phyloP scores from a whole-genome alignment of 37 sponge, comb jelly and placozoan genomes.

The Spongia lamella region DNA sequence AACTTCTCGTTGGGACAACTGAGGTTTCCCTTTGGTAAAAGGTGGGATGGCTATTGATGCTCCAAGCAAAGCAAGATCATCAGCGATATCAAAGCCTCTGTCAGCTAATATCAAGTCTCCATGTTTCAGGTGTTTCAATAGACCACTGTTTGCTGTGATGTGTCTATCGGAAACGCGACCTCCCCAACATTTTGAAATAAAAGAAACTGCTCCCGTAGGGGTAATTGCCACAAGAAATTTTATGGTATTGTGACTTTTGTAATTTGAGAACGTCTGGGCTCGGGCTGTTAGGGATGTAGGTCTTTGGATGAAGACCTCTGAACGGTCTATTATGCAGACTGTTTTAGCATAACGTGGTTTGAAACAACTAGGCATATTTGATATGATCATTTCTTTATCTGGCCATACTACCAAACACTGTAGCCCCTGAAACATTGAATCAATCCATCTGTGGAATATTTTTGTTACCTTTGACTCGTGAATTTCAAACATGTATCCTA shows the following conservation, averaged over 20 bases:
- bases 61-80: constrained; percentile 13
- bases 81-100: too few relatives aligned
- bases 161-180: not conserved
- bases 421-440: constrained; percentile 8
- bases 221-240: constrained; percentile 20
- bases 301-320: constrained; percentile 6
- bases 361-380: not conserved
- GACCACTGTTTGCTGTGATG: constrained; percentile 6
- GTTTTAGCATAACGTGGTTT: not conserved
- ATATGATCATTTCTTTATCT: not conserved
- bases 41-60: not conserved
- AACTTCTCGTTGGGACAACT: too few relatives aligned
- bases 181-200: too few relatives aligned
- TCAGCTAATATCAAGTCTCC: constrained; percentile 13
- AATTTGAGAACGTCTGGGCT: constrained; percentile 23
- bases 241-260: constrained; percentile 2
- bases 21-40: not conserved
- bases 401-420: constrained; percentile 10
- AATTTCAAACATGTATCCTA: not conserved
- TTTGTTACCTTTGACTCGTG: not conserved
- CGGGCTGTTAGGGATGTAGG: not conserved
- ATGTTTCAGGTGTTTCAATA: not conserved
- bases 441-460: constrained; percentile 15
- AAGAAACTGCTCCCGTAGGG: constrained; percentile 6
- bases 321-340: constrained; percentile 18